phyloP scores from a whole-genome alignment of 2,888 invertebrate genomes.

The Andrena praecox region DNA sequence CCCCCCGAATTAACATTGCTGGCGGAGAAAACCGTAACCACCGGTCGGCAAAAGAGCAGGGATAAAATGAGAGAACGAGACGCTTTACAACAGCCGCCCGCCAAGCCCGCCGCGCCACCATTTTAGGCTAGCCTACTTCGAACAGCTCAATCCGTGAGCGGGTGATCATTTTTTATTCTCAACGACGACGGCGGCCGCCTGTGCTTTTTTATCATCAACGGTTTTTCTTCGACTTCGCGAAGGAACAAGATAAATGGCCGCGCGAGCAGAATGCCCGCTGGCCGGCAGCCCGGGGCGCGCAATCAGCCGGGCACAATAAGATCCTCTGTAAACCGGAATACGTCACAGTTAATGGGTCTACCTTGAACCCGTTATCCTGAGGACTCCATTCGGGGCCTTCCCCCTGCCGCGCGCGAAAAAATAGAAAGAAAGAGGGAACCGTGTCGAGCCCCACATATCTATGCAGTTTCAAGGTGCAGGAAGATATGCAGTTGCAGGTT shows the following conservation, averaged over 20 bases:
- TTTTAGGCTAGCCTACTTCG: constrained; percentile 12
- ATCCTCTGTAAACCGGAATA: constrained; percentile 59
- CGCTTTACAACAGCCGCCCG: not conserved
- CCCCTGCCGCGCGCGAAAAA: constrained; percentile 16
- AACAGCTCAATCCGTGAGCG: constrained; percentile 46
- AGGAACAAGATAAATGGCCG: constrained; percentile 69
- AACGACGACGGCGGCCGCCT: not conserved
- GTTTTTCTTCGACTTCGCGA: constrained; percentile 53
- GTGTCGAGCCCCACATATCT: constrained; percentile 57
- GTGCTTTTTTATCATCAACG: constrained; percentile 36
- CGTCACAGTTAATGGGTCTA: constrained; percentile 70
- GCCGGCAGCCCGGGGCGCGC: constrained; percentile 57
- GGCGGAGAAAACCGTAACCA: not conserved
- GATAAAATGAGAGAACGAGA: not conserved
- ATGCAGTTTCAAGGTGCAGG: constrained; percentile 65
- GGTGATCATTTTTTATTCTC: constrained; percentile 36
- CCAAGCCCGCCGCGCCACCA: not conserved
- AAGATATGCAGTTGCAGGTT: constrained; percentile 81
- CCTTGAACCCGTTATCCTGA: constrained; percentile 78
- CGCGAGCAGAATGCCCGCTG: constrained; percentile 63
- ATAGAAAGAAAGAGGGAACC: constrained; percentile 33
- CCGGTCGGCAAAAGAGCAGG: not conserved
- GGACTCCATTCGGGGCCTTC: constrained; percentile 60
- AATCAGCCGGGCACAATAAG: constrained; percentile 62
- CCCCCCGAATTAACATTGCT: not conserved